Evolutionary conservation across 1,140 invertebrate species (phyloP), one percentile per base, ranked within the genome.

Genomic region (Hypothenemus hampei): DNA sequence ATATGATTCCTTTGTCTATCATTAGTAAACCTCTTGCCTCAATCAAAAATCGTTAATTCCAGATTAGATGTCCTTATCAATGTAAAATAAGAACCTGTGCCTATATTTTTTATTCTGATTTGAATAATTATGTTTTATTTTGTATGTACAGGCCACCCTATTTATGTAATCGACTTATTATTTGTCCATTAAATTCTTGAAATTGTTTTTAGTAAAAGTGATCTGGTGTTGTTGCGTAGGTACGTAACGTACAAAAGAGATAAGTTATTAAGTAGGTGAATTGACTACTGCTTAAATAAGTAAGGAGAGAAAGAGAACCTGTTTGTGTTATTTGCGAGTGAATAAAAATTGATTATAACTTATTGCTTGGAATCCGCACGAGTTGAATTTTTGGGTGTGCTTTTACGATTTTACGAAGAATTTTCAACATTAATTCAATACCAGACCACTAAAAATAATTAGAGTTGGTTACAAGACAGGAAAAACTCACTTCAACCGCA

Each of bases 161-260:
- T n/a, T n/a, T n/a, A n/a, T n/a, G n/a, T n/a, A n/a, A n/a, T n/a
- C n/a, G n/a, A n/a, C n/a, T n/a, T n/a, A n/a, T n/a, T n/a, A n/a
- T n/a, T n/a, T n/a, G 41, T 45, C 50, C 24, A 15, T 20, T 18
- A 24, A 53, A 53, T 53, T 53, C 50, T 43, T 20, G 10, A 24
- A 53, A 53, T 53, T 53, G 40, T 36, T 53, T 23, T 2, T 29
- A 37, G 50, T 53, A 53, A 53, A 53, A 53, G 50, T 44, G 24
- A 31, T 36, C 24, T 45, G 36, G n/a, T n/a, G n/a, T n/a, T n/a
- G n/a, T n/a, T 45, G 29, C 23, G 50, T 53, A 44, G 40, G 50
- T 53, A 41, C 36, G n/a, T n/a, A n/a, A n/a, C n/a, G 7, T 21
- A 22, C 16, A 49, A 18, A 13, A 41, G 20, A 31, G 31, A 53